Evolutionary conservation across 2,113 vertebrate species (phyloP), one percentile per base, ranked within the genome.

Genomic region (Athene cunicularia): DNA sequence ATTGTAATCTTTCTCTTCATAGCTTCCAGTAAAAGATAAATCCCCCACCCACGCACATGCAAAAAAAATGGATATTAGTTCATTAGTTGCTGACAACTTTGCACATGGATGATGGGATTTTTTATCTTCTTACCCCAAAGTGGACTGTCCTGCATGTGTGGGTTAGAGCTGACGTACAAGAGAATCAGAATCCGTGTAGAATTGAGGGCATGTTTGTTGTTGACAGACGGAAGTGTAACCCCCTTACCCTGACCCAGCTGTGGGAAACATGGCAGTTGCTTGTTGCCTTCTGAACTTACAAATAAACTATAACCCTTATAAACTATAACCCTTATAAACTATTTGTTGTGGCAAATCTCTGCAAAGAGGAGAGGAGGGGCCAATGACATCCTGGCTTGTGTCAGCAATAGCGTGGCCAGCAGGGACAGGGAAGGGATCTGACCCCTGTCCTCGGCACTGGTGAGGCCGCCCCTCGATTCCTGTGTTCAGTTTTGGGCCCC

Each of bases 41-140:
- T 71, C 16, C 9, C 3, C 1, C 4, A 33, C 28, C 17, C 21
- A 21, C 2, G 6, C 3, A 10, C 1, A 0, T 5, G 5, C 15
- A 27, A 5, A 15, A 15, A 47, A 43, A 62, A 30, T 9, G 5
- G 22, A 4, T 6, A 27, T 68, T 30, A 63, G 7, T 67, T 93
- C 56, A 43, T 39, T 39, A 39, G 39, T 39, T 24, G 11, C 12
- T 45, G 64, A 28, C 8, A 52, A 5, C 24, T 84, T 74, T 59
- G 18, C 21, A 53, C 3, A 6, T 24, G 18, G 20, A n/a, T 79
- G 13, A 37, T 32, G 9, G 37, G 37, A 39, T 66, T 58, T 75
- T 52, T 37, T 50, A 21, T 11, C 3, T 77, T 86, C 50, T 67
- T 71, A 59, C 17, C 8, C 4, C 2, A 41, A 87, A 55, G 26